Percentiles rank a stretch among this genome's conserved stretches.
phyloP scores from a whole-genome alignment of 2,113 vertebrate genomes.

The Lethenteron camtschaticum region DNA sequence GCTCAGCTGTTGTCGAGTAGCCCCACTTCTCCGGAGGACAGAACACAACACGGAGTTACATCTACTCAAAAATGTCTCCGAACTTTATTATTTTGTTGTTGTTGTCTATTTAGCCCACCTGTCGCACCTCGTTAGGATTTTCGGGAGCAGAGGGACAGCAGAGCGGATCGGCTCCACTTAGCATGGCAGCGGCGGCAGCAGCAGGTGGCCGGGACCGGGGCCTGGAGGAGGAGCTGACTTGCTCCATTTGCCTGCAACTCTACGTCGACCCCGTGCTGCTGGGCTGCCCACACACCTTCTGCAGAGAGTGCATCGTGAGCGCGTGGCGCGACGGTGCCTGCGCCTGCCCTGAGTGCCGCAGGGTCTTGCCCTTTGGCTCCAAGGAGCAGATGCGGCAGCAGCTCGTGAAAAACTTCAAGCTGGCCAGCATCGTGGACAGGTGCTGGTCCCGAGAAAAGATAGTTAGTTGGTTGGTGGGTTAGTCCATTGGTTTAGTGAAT shows the following conservation, averaged over 20 bases:
- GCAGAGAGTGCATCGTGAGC: conserved; percentile 81
- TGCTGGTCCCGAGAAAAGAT: conserved; percentile 19
- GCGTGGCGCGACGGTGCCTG: conserved; percentile 70
- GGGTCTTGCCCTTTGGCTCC: conserved; percentile 31
- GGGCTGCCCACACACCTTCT: conserved; percentile 94
- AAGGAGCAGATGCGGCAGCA: conserved; percentile 28
- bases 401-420: conserved; percentile 73
- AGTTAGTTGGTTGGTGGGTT: too few species aligned
- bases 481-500: too few species aligned
- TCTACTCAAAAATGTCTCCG: too few species aligned
- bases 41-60: too few species aligned
- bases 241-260: conserved; percentile 94
- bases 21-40: too few species aligned
- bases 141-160: too few species aligned
- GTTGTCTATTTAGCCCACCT: too few species aligned
- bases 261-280: conserved; percentile 93
- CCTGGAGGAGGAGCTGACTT: conserved; percentile 91
- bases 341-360: conserved; percentile 82
- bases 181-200: too few species aligned
- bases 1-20: too few species aligned
- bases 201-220: conserved; percentile 10
- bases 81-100: too few species aligned
- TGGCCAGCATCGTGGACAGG: conserved; percentile 91
- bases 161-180: too few species aligned
- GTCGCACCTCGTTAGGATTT: too few species aligned